phyloP scores from a whole-genome alignment of 2,113 vertebrate species.

The Dicrurus megarhynchus region DNA sequence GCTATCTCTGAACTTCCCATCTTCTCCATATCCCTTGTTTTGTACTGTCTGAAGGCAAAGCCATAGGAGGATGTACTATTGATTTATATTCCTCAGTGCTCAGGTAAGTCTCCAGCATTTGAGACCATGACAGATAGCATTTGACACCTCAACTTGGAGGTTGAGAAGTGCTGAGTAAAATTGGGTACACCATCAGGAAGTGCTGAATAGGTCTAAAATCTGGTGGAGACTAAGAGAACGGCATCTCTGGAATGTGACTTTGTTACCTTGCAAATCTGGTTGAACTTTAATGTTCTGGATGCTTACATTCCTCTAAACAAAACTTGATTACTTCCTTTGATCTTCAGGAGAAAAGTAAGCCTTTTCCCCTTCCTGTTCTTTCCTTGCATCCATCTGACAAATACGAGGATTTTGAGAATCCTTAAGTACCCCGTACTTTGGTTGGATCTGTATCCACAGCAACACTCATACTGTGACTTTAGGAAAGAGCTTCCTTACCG shows the following conservation, averaged over 20 bases:
- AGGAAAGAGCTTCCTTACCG: constrained; percentile 72
- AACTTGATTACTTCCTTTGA: background rate
- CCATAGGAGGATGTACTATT: background rate
- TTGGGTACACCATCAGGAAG: background rate
- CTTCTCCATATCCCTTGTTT: background rate
- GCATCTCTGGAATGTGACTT: background rate
- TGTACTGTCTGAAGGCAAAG: background rate
- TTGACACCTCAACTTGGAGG: background rate
- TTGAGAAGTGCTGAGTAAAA: background rate
- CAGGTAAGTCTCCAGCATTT: background rate
- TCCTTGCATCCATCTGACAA: background rate
- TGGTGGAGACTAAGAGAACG: background rate
- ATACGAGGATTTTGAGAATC: background rate
- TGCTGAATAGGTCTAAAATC: background rate
- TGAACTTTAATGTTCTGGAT: background rate
- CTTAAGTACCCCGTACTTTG: background rate
- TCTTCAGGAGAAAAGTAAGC: background rate
- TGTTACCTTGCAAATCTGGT: background rate
- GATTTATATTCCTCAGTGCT: background rate
- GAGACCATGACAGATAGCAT: background rate
- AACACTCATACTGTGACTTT: background rate
- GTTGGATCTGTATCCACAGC: background rate
- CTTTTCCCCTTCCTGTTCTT: background rate
- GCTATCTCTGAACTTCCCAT: background rate
- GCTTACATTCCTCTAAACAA: background rate